Evolutionary conservation across 1,140 invertebrate species (phyloP), one percentile per base, ranked within the genome.

Genomic region (Cyphomyrmex costatus): DNA sequence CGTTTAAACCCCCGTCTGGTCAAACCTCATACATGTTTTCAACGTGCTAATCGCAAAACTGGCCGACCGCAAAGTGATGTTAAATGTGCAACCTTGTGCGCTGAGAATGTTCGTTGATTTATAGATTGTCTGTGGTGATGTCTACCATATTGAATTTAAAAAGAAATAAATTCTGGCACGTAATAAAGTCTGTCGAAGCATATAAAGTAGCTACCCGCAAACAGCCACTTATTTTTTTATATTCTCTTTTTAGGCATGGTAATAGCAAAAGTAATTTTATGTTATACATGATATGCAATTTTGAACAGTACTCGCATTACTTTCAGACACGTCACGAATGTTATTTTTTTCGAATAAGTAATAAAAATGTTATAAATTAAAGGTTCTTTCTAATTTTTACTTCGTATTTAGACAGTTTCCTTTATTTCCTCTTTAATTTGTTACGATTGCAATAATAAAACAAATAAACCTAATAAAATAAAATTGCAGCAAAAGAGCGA

Each of bases 91-190:
- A 84, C 76, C 76, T 56, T 27, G 21, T 86, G 51, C 65, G 85
- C 61, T 84, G 87, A 46, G 71, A 86, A 85, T 70, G 73, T 33
- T n/a, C 49, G 65, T 53, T 88, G 87, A 88, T 88, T 87, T 88
- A 88, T 87, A 60, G 65, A 84, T 85, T 79, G 73, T 82, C 84
- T 88, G 85, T 49, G 85, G 87, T 58, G 65, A 84, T 84, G 85
- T 24, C 51, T 70, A 51, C 71, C 60, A 56, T 66, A 85, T 87
- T 87, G 70, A 87, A 87, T 87, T 87, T 85, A 76, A 76, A 68
- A 74, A 53, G 61, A 24, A 84, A 87, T 78, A 88, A 86, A 88
- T 85, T 77, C 36, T 27, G 16, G 3, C 36, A 60, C 30, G 56
- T 76, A 84, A 58, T 58, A 65, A 86, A 80, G 76, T 63, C 56